Conservation (phyloP, 2,797 vertebrate genomes). For the Sibirionetta formosa region DNA sequence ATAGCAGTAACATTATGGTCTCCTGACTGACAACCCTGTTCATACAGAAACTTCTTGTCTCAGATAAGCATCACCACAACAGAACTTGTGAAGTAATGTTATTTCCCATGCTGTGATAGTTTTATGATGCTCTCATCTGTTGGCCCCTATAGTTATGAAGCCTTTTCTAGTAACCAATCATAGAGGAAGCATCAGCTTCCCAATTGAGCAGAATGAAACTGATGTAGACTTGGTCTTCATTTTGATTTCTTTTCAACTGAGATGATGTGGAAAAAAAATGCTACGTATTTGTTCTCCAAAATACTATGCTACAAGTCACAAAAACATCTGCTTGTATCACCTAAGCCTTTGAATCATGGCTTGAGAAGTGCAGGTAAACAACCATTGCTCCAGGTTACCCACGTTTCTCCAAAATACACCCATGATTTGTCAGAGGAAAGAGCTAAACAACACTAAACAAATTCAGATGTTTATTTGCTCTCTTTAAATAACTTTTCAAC, state of each 20-base stretch:
- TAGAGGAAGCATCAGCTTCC: background rate
- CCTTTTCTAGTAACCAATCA: background rate
- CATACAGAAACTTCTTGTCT: background rate
- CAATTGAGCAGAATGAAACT: background rate
- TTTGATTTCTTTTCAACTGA: background rate
- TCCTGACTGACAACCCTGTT: background rate
- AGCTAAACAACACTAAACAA: background rate
- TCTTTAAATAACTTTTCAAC: background rate
- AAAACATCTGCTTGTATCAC: background rate
- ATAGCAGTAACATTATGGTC: rapidly evolving
- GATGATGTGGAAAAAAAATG: background rate
- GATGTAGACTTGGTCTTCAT: background rate
- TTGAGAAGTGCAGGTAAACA: background rate
- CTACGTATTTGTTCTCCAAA: background rate
- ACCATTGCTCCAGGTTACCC: background rate
- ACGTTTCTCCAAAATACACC: background rate
- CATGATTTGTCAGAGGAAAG: background rate
- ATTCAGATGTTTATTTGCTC: constrained; percentile 8
- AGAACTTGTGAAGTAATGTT: background rate
- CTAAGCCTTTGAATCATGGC: background rate
- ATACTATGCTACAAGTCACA: background rate
- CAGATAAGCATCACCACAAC: rapidly evolving
- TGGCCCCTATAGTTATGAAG: background rate
- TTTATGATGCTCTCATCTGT: background rate
- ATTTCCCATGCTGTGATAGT: background rate